Evolutionary conservation across 2,113 vertebrate genomes (phyloP).

Genomic region (Elephas maximus): DNA sequence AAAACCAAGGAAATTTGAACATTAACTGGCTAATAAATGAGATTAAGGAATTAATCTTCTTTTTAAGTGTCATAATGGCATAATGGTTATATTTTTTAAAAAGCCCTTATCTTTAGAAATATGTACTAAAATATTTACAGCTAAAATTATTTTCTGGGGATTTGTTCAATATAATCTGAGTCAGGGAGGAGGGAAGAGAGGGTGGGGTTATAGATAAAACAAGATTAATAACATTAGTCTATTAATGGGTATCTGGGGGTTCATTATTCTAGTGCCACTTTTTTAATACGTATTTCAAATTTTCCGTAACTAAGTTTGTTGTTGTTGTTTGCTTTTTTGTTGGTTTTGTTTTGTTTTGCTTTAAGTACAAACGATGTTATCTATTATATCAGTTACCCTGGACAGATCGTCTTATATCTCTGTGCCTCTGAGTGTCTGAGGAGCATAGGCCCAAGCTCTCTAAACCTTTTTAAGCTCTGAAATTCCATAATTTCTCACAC

Average conservation of each 20-base stretch:
- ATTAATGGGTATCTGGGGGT: neutral
- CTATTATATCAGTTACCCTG: neutral
- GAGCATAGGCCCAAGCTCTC: neutral
- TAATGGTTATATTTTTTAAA: neutral
- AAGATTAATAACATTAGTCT: neutral
- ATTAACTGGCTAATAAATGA: neutral
- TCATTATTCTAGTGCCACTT: neutral
- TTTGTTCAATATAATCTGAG: slow-evolving; percentile 54
- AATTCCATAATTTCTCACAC: slow-evolving; percentile 37
- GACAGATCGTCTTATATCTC: neutral
- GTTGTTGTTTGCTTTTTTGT: neutral
- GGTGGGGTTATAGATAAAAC: neutral
- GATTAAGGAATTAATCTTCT: slow-evolving; percentile 16
- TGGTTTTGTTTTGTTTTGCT: too few relatives aligned
- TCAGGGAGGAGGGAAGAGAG: neutral
- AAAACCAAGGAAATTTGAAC: too few relatives aligned
- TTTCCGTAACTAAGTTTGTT: slow-evolving; percentile 10
- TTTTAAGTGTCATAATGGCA: neutral
- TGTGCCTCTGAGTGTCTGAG: neutral
- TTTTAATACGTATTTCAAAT: slow-evolving; percentile 28
- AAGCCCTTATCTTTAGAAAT: neutral
- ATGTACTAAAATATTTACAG: slow-evolving; percentile 9
- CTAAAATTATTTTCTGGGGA: slow-evolving; percentile 2
- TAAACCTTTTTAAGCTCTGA: neutral
- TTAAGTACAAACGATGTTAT: neutral